Conservation (phyloP, 2,797 vertebrate species). For the Serranus cabrilla region DNA sequence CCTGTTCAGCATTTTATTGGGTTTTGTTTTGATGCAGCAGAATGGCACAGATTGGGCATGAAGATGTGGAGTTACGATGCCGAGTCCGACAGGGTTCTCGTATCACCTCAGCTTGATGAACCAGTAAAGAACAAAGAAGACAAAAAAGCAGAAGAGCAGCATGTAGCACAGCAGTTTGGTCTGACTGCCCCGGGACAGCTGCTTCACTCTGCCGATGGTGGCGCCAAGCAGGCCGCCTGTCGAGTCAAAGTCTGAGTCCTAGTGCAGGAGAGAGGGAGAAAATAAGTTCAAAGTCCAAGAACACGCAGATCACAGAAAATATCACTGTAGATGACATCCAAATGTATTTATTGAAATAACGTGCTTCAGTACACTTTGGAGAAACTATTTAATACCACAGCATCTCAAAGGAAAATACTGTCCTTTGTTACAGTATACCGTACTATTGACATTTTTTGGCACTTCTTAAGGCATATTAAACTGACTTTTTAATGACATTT, state of each 20-base stretch:
- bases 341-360: too few species aligned
- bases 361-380: too few species aligned
- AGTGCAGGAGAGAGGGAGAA: slow-evolving; percentile 2
- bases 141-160: slow-evolving; percentile 95
- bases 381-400: too few species aligned
- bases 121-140: slow-evolving; percentile 97
- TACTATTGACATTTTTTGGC: too few species aligned
- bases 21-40: slow-evolving; percentile 26
- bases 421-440: too few species aligned
- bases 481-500: too few species aligned
- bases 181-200: slow-evolving; percentile 95
- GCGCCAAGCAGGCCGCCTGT: slow-evolving; percentile 93
- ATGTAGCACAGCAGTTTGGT: slow-evolving; percentile 95
- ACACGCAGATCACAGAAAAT: not conserved
- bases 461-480: too few species aligned
- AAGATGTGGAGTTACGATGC: slow-evolving; percentile 1
- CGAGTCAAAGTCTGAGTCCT: slow-evolving; percentile 97
- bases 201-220: slow-evolving; percentile 94
- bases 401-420: too few species aligned
- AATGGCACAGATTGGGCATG: slow-evolving; percentile 44
- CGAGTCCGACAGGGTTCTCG: slow-evolving; percentile 13
- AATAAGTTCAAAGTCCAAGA: slow-evolving; percentile 14
- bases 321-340: too few species aligned
- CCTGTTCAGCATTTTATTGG: slow-evolving; percentile 1
- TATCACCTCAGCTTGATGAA: slow-evolving; percentile 90